Evolutionary conservation across 2,113 vertebrate species (phyloP), one percentile per base, ranked within the genome.

Genomic region (Eudorcas thomsonii): DNA sequence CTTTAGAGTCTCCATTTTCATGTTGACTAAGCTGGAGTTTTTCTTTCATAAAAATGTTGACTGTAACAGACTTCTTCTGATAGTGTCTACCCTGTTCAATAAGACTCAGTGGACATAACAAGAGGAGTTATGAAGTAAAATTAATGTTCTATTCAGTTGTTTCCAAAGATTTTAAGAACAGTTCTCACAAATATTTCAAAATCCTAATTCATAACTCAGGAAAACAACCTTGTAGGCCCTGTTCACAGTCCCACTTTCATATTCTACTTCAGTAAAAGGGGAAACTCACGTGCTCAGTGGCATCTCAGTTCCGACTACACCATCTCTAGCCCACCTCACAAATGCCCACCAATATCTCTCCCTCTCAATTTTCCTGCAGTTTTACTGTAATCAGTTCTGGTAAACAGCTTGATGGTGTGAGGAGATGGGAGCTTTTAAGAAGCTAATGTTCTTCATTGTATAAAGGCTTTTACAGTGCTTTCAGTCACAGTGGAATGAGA

Each of bases 1-100:
- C 10, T 97, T 93, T 74, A 71, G 45, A 91, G 16, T 48, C 33
- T 25, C 14, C 30, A 60, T 95, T 94, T 97, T 93, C 71, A 80
- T 92, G 48, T 3, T 80, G 2, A 87, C 9, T 85, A 94, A 48
- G 30, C 91, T 96, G 23, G 57, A 93, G 74, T 30, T 86, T 86
- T 81, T 55, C 15, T 96, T 96, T 91, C 28, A 55, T 21, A 97
- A 55, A 86, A 55, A 78, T 74, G 55, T 89, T 91, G 39, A 90
- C 80, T 81, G 25, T n/a, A 88, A 87, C 52, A 94, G 62, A 28
- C 45, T 96, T 85, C 45, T 96, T 67, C 90, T 90, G 33, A 94
- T 90, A 83, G 25, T 50, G 19, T 89, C 83, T 95, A 28, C 21
- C 90, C 43, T 88, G 23, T 92, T 84, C 91, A 94, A 52, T 85